A percentile compares a stretch with the other conserved stretches of the same genome.
Conservation (phyloP, 2,888 invertebrate genomes). For the Acanthacorydalis orientalis region DNA sequence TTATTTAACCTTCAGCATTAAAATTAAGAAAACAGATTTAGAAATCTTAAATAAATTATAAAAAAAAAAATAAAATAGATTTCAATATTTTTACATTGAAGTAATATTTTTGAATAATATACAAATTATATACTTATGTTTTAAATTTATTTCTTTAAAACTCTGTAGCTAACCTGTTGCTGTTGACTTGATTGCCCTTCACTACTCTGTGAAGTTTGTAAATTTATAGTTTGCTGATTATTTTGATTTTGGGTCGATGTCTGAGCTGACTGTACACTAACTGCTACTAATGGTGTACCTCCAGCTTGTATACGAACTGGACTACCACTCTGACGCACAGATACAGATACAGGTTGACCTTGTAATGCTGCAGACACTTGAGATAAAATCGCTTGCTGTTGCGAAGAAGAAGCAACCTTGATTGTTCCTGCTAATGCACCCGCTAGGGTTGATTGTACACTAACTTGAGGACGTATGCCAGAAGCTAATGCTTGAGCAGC, state of each 20-base stretch:
- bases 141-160: conserved; percentile 4
- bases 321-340: conserved; percentile 33
- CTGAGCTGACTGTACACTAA: conserved; percentile 32
- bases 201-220: conserved; percentile 3
- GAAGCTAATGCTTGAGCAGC: conserved; percentile 27
- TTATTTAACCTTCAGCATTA: too few species aligned
- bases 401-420: conserved; percentile 30
- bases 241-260: conserved; percentile 10
- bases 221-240: conserved; percentile 12
- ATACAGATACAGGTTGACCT: conserved; percentile 27
- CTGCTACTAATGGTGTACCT: conserved; percentile 34
- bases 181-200: background rate
- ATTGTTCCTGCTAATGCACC: conserved; percentile 28
- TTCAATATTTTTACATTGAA: background rate
- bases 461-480: conserved; percentile 32
- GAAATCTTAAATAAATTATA: background rate
- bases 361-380: conserved; percentile 35
- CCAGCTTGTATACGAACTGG: conserved; percentile 42
- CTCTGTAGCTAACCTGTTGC: conserved; percentile 2
- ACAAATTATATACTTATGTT: background rate
- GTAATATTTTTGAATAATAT: background rate
- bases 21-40: background rate
- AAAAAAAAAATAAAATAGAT: background rate
- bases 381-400: conserved; percentile 34
- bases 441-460: conserved; percentile 26